Conservation (phyloP, 2,113 vertebrate species). For the Lipotes vexillifer region DNA sequence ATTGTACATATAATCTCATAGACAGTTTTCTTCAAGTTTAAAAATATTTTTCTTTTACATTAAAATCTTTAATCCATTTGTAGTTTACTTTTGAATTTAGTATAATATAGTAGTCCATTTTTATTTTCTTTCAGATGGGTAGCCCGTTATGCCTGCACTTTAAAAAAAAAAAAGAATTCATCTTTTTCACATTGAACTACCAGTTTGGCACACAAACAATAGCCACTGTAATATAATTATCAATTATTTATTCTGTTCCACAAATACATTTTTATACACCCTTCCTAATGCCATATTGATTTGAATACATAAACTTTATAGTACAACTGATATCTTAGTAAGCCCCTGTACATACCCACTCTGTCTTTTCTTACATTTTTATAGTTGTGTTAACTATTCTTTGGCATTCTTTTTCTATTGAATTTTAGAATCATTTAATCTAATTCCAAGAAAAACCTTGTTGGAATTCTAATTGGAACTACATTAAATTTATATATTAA, state of each 20-base stretch:
- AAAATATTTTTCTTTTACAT: not conserved
- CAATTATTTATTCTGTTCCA: not conserved
- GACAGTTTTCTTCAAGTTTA: not conserved
- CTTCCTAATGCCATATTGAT: not conserved
- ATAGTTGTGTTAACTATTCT: not conserved
- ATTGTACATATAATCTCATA: not conserved
- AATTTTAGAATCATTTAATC: conserved; percentile 1
- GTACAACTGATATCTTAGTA: not conserved
- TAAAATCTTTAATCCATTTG: not conserved
- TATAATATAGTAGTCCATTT: not conserved
- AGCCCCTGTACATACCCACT: not conserved
- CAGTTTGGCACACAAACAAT: not conserved
- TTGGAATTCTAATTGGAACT: not conserved
- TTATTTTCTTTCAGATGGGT: not conserved
- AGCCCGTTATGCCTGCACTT: not conserved
- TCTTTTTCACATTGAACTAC: not conserved
- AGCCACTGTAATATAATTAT: not conserved
- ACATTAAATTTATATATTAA: conserved; percentile 26
- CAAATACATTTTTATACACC: not conserved
- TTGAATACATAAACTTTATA: not conserved
- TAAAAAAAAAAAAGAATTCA: not conserved
- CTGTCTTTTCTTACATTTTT: not conserved
- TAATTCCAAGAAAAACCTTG: not conserved
- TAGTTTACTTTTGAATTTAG: conserved; percentile 20
- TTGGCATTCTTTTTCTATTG: not conserved